These are phyloP conservation scores for Furnarius figulus DNA, from an alignment of 2,113 vertebrate species.

Conservation along the genomic window DNA sequence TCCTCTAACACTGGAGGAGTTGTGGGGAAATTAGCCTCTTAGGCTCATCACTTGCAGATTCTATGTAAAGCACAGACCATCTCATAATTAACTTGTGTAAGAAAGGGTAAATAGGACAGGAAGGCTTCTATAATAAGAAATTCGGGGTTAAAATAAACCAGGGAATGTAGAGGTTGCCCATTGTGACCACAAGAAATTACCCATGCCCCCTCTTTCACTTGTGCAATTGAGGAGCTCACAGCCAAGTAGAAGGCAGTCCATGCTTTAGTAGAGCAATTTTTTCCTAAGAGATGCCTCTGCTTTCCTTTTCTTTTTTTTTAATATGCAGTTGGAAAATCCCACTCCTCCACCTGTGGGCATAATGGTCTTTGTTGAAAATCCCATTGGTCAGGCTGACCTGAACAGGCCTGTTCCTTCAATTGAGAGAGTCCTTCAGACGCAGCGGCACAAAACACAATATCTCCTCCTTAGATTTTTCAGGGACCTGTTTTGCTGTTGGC, in stretches of 20 bases:
- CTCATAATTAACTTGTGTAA: not conserved
- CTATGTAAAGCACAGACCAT: not conserved
- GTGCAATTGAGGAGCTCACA: not conserved
- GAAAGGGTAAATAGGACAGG: not conserved
- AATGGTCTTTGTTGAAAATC: not conserved
- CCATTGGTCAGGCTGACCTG: not conserved
- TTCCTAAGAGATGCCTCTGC: not conserved
- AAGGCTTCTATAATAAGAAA: not conserved
- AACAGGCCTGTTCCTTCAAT: not conserved
- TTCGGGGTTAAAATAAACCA: not conserved
- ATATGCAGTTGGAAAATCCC: not conserved
- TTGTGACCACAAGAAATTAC: not conserved
- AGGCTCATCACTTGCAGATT: not conserved
- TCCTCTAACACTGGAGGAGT: not conserved
- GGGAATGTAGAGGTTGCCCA: not conserved
- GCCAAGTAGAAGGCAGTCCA: not conserved
- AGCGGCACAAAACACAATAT: not conserved
- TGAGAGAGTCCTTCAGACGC: not conserved
- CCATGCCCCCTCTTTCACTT: not conserved
- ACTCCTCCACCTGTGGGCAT: not conserved
- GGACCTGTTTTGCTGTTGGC: not conserved
- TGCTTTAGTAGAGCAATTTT: not conserved
- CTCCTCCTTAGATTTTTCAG: not conserved
- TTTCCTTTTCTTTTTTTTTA: not conserved
- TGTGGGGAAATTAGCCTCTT: not conserved